Evolutionary conservation across 2,113 vertebrate species (phyloP).

Genomic region (Paradisaea rubra): DNA sequence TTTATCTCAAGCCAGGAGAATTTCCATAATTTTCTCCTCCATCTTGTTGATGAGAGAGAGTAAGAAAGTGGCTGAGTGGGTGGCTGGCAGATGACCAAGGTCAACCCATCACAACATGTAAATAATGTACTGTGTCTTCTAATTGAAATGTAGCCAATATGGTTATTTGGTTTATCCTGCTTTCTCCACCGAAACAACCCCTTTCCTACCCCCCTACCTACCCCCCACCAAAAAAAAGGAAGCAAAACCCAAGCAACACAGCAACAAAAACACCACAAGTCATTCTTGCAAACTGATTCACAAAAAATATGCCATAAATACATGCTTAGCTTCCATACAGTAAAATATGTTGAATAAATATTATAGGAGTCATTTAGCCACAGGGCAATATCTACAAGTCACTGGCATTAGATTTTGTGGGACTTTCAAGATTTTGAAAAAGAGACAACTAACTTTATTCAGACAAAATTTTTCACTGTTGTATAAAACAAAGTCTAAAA

Average conservation of each 20-base stretch:
- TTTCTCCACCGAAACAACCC: not conserved
- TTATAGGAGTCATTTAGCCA: not conserved
- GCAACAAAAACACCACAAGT: not conserved
- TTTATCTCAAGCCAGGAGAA: not conserved
- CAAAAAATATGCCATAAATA: not conserved
- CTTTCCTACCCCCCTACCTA: not conserved
- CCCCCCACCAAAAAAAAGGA: accelerated
- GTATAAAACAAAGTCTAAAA: not conserved
- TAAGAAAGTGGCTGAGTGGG: not conserved
- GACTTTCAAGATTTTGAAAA: not conserved
- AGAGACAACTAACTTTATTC: not conserved
- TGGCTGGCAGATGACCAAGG: not conserved
- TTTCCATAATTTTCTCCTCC: not conserved
- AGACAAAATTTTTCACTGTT: not conserved
- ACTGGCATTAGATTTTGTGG: not conserved
- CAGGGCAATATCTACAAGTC: not conserved
- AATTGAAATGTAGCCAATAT: not conserved
- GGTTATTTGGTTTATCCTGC: not conserved
- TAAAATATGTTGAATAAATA: not conserved
- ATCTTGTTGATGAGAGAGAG: not conserved
- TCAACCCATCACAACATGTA: not conserved
- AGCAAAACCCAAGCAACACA: not conserved
- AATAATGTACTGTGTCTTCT: not conserved
- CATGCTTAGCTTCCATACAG: not conserved
- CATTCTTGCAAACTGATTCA: not conserved